Evolutionary conservation across 2,888 invertebrate species (phyloP).

Genomic region (Eupithecia tripunctaria): DNA sequence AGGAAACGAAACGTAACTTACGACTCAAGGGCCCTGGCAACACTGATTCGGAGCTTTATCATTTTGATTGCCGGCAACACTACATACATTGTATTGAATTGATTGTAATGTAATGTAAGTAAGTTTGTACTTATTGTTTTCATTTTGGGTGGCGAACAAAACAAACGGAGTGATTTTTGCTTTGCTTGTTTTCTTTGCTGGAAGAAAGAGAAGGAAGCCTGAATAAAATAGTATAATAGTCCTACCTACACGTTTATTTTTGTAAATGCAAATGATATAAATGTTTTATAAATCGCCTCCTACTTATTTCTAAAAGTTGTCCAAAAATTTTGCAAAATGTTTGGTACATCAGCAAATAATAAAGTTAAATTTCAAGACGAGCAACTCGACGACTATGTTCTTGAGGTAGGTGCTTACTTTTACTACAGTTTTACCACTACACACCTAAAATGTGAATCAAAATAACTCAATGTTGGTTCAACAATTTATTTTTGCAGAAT

Average conservation of each 20-base stretch:
- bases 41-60: too few relatives aligned
- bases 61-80: too few relatives aligned
- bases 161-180: too few relatives aligned
- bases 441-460: not conserved
- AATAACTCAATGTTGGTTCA: not conserved
- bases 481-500: conserved; percentile 71
- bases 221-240: not conserved
- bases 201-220: not conserved
- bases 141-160: too few relatives aligned
- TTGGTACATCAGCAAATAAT: conserved; percentile 35
- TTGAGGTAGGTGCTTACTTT: conserved; percentile 61
- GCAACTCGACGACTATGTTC: conserved; percentile 76
- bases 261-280: not conserved
- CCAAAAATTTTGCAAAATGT: conserved; percentile 28
- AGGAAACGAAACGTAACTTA: too few relatives aligned
- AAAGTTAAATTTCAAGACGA: conserved; percentile 80
- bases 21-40: too few relatives aligned
- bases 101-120: too few relatives aligned
- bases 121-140: too few relatives aligned
- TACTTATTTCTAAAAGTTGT: not conserved
- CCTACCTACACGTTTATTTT: not conserved
- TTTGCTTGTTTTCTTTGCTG: not conserved
- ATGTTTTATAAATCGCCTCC: not conserved
- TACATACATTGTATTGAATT: too few relatives aligned
- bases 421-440: not conserved